Conservation (phyloP, 2,113 vertebrate genomes). For the Leucopternis melanops region DNA sequence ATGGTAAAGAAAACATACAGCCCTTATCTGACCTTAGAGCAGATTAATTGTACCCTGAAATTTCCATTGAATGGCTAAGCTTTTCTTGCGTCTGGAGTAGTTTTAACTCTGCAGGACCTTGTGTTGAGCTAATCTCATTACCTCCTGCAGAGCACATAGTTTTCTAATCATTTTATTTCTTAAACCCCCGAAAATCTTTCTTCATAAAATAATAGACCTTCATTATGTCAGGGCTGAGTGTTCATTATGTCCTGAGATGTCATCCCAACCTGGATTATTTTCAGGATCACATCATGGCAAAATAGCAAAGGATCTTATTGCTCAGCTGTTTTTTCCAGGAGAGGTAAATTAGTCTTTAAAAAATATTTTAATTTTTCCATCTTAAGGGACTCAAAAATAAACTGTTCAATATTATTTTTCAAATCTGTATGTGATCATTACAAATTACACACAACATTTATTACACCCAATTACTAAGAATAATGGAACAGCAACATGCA, state of each 20-base stretch:
- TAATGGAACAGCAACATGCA: not conserved
- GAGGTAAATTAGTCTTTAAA: not conserved
- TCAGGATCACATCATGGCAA: slow-evolving; percentile 14
- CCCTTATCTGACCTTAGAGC: not conserved
- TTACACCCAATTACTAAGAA: not conserved
- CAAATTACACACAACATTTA: not conserved
- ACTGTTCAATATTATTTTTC: not conserved
- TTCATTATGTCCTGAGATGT: slow-evolving; percentile 21
- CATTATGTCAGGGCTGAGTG: slow-evolving; percentile 33
- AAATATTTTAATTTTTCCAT: not conserved
- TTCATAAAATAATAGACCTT: slow-evolving; percentile 34
- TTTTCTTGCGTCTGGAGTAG: slow-evolving; percentile 35
- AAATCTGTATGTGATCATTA: not conserved
- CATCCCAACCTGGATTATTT: slow-evolving; percentile 32
- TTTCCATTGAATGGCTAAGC: not conserved
- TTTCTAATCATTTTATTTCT: slow-evolving; percentile 57
- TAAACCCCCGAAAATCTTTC: slow-evolving; percentile 23
- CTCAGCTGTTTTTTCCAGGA: not conserved
- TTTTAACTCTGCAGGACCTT: slow-evolving; percentile 44
- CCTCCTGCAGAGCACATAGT: slow-evolving; percentile 35
- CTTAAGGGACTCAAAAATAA: not conserved
- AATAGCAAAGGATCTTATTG: not conserved
- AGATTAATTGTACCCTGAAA: slow-evolving; percentile 31
- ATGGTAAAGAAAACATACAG: slow-evolving; percentile 8
- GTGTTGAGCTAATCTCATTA: slow-evolving; percentile 47